phyloP scores from a whole-genome alignment of 2,113 vertebrate genomes.

The Grallaria varia region DNA sequence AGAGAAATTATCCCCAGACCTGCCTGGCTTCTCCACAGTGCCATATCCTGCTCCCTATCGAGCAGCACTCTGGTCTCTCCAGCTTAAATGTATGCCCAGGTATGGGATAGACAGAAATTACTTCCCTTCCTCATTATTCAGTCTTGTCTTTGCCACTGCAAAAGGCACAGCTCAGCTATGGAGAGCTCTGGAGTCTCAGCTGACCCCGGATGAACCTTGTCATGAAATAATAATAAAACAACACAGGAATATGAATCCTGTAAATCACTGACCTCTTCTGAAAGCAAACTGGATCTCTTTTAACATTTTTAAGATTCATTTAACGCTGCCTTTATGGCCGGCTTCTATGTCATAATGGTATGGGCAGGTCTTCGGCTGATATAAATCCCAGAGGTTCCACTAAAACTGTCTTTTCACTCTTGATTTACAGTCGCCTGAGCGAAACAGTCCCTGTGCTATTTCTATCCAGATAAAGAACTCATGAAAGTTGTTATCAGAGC shows the following conservation, averaged over 20 bases:
- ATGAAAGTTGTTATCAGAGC: not conserved
- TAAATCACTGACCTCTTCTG: not conserved
- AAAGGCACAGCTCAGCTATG: not conserved
- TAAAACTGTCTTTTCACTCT: conserved; percentile 8
- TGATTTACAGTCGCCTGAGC: not conserved
- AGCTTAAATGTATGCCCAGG: not conserved
- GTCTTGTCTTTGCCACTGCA: not conserved
- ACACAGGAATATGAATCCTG: not conserved
- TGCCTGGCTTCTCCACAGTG: not conserved
- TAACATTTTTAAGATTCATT: not conserved
- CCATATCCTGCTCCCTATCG: not conserved
- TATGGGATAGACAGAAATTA: not conserved
- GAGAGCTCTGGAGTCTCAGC: not conserved
- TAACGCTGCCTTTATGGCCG: not conserved
- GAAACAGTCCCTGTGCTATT: not conserved
- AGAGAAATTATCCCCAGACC: not conserved
- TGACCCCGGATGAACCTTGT: not conserved
- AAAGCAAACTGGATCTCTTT: not conserved
- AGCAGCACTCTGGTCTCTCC: not conserved
- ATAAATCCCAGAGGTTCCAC: not conserved
- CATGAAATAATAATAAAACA: conserved; percentile 3
- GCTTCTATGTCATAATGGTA: not conserved
- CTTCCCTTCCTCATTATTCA: not conserved
- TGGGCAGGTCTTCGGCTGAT: not conserved
- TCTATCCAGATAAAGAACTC: not conserved